Evolutionary conservation across 2,113 vertebrate genomes (phyloP).

Genomic region (Monarcha castaneiventris): DNA sequence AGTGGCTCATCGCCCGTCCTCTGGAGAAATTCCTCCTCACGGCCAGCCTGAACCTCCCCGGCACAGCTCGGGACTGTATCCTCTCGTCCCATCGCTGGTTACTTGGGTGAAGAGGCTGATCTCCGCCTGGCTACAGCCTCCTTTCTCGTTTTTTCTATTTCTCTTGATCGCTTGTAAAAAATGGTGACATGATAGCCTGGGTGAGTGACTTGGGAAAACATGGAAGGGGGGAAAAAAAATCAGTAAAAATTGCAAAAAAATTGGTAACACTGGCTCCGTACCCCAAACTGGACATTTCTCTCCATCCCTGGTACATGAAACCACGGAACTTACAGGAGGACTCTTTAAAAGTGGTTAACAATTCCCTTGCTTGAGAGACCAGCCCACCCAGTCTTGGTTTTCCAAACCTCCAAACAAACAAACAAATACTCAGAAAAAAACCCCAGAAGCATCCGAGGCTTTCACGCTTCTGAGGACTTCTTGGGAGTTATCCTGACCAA

Average conservation of each 20-base stretch:
- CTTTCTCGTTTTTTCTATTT: background rate
- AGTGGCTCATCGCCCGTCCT: accelerated
- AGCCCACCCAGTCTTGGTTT: background rate
- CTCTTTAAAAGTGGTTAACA: background rate
- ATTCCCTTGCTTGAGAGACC: background rate
- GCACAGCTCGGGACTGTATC: background rate
- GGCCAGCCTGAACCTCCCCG: no score
- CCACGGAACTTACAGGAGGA: accelerated
- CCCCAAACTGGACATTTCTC: accelerated
- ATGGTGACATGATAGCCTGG: accelerated
- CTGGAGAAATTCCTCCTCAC: accelerated
- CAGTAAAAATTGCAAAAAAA: background rate
- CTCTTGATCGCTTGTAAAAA: background rate
- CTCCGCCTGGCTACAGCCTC: background rate
- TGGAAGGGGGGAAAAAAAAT: no score
- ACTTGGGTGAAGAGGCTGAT: background rate
- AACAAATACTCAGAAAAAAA: background rate
- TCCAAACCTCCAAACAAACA: background rate
- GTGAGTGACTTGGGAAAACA: background rate
- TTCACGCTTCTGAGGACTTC: background rate
- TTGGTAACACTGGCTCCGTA: accelerated
- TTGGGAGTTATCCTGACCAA: accelerated
- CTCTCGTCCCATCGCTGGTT: background rate
- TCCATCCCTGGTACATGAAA: accelerated
- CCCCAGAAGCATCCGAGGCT: accelerated